A percentile compares a stretch with the other conserved stretches of the same genome.
Evolutionary conservation across 1,140 invertebrate genomes (phyloP).

Genomic region (Drosophila ambigua): DNA sequence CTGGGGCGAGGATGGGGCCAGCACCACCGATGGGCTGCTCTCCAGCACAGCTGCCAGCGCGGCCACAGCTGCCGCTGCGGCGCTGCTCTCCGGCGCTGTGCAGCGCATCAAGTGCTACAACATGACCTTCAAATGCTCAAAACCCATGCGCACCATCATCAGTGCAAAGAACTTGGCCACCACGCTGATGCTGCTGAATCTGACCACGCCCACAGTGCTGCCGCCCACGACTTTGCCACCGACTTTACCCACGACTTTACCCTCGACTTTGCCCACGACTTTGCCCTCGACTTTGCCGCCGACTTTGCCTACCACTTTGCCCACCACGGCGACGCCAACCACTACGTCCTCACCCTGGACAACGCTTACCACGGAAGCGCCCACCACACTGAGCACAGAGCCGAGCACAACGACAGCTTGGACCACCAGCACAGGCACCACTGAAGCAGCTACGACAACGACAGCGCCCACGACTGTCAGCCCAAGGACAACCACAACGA

Average conservation of each 20-base stretch:
- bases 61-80: conserved; percentile 37
- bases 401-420: neutral
- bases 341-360: conserved; percentile 36
- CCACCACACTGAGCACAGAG: conserved; percentile 2
- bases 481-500: conserved; percentile 16
- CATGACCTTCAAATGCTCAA: conserved; percentile 79
- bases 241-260: conserved; percentile 31
- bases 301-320: conserved; percentile 14
- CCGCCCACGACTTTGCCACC: conserved; percentile 37
- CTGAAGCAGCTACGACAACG: conserved; percentile 14
- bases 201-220: conserved; percentile 65
- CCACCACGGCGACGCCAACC: conserved; percentile 26
- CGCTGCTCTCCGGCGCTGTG: conserved; percentile 33
- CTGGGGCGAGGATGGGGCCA: conserved; percentile 27
- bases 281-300: conserved; percentile 29
- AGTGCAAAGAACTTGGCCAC: conserved; percentile 59
- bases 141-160: conserved; percentile 45
- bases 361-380: conserved; percentile 17
- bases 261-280: conserved; percentile 28
- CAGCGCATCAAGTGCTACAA: conserved; percentile 71
- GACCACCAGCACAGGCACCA: conserved; percentile 34
- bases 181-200: conserved; percentile 69
- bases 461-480: conserved; percentile 16
- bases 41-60: conserved; percentile 35
- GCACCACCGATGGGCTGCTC: conserved; percentile 50